Conservation (phyloP, 2,797 vertebrate genomes). For the Sebastes kiyomatsui region DNA sequence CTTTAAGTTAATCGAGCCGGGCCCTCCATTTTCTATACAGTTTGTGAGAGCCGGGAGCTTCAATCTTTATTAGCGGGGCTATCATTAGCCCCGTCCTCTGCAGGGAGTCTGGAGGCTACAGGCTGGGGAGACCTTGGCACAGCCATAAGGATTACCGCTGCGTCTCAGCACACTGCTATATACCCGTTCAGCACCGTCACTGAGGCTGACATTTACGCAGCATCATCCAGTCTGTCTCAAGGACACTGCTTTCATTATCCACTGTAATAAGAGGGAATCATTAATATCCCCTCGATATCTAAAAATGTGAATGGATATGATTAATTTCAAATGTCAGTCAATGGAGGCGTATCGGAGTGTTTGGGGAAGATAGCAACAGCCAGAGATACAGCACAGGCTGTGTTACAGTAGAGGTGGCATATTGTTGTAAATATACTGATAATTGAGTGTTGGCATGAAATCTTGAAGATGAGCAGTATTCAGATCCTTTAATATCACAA, state of each 20-base stretch:
- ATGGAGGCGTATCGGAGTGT: slow-evolving; percentile 34
- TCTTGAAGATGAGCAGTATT: neutral
- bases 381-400: neutral
- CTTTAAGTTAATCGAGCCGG: slow-evolving; percentile 69
- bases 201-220: slow-evolving; percentile 74
- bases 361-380: slow-evolving; percentile 27
- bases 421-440: neutral
- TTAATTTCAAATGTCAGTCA: slow-evolving; percentile 73
- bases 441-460: neutral
- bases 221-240: slow-evolving; percentile 62
- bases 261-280: slow-evolving; percentile 63
- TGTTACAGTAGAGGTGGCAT: neutral
- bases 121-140: slow-evolving; percentile 60
- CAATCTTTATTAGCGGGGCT: slow-evolving; percentile 71
- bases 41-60: slow-evolving; percentile 48
- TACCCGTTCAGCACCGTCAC: slow-evolving; percentile 7
- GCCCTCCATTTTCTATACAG: slow-evolving; percentile 60
- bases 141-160: slow-evolving; percentile 67
- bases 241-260: slow-evolving; percentile 73
- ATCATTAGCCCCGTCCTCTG: slow-evolving; percentile 67
- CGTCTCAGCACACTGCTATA: slow-evolving; percentile 26
- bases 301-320: slow-evolving; percentile 52
- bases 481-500: fast-evolving
- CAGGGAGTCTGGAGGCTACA: slow-evolving; percentile 65
- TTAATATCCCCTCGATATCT: slow-evolving; percentile 62